These are phyloP conservation scores for Acronicta alni DNA, from an alignment of 2,888 invertebrate genomes.

Conservation along the genomic window DNA sequence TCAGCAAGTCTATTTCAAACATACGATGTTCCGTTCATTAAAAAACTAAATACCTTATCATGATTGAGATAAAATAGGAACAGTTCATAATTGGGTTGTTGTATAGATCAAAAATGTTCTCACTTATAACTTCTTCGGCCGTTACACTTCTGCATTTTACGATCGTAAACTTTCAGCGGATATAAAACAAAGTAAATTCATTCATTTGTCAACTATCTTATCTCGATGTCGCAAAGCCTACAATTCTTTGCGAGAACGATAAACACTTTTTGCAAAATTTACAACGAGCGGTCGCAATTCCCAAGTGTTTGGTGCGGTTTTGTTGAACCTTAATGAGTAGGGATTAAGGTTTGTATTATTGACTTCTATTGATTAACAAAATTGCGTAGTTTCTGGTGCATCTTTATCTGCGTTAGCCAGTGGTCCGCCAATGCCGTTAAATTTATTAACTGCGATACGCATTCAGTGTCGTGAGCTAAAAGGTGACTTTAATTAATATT, in stretches of 20 bases:
- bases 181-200: slow-evolving; percentile 59
- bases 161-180: slow-evolving; percentile 62
- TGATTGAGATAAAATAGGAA: slow-evolving; percentile 32
- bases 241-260: slow-evolving; percentile 66
- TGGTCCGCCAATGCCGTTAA: slow-evolving; percentile 81
- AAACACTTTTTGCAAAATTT: slow-evolving; percentile 64
- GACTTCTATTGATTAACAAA: slow-evolving; percentile 34
- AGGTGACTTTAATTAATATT: slow-evolving; percentile 89
- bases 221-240: slow-evolving; percentile 68
- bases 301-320: slow-evolving; percentile 40
- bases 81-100: slow-evolving; percentile 37
- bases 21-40: slow-evolving; percentile 45
- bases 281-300: slow-evolving; percentile 61
- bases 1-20: slow-evolving; percentile 34
- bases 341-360: slow-evolving; percentile 53
- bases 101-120: slow-evolving; percentile 38
- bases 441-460: slow-evolving; percentile 89
- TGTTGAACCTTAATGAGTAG: slow-evolving; percentile 29
- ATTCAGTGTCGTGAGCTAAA: slow-evolving; percentile 86
- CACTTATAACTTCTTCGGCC: slow-evolving; percentile 47
- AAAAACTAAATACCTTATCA: slow-evolving; percentile 40
- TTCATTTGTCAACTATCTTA: slow-evolving; percentile 67
- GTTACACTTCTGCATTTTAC: slow-evolving; percentile 53
- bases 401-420: slow-evolving; percentile 83
- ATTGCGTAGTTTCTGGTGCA: slow-evolving; percentile 73